Conservation (phyloP, 2,113 vertebrate species). For the Camelus dromedarius region DNA sequence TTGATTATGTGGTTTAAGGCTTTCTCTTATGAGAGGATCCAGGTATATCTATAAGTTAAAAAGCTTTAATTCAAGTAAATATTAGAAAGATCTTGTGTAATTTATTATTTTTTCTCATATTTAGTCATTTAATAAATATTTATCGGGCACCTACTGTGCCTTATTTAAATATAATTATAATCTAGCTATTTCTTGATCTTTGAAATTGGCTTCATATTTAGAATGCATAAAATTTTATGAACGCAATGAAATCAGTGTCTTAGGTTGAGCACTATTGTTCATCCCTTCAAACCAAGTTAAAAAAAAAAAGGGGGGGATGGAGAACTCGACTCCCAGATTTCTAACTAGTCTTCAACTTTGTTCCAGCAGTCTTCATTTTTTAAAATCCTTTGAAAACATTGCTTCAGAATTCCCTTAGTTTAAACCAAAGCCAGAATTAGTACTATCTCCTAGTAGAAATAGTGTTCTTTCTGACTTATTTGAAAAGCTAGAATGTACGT, state of each 20-base stretch:
- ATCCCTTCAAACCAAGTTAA: neutral
- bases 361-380: conserved; percentile 23
- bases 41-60: neutral
- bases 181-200: conserved; percentile 1
- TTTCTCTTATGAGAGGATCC: neutral
- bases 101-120: conserved; percentile 15
- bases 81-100: neutral
- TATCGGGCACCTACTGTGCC: neutral
- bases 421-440: conserved; percentile 45
- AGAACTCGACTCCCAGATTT: conserved; percentile 10
- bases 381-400: conserved; percentile 49
- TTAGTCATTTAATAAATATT: conserved; percentile 37
- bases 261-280: neutral
- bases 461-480: neutral
- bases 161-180: conserved; percentile 29
- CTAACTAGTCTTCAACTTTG: neutral
- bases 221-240: neutral
- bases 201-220: conserved; percentile 28
- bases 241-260: neutral
- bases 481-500: conserved; percentile 29
- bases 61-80: conserved; percentile 35
- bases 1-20: neutral
- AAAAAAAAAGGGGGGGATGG: neutral
- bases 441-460: neutral
- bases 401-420: neutral